Conservation (phyloP, 2,113 vertebrate genomes). For the Gnathonemus echidnorhynchus region DNA sequence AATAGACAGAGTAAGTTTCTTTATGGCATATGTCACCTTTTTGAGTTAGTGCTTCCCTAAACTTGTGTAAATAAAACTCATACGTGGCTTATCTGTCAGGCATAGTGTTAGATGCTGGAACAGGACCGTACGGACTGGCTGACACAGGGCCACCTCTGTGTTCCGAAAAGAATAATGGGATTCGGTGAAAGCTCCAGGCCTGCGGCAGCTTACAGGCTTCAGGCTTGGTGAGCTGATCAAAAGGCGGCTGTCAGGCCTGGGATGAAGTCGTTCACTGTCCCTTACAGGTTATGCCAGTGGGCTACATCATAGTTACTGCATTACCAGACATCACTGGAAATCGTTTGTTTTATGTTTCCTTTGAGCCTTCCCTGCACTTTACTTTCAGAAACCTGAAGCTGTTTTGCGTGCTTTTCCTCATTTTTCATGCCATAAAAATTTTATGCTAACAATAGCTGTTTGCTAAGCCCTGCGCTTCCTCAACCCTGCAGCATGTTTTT, state of each 20-base stretch:
- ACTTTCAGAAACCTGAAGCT: slow-evolving; percentile 49
- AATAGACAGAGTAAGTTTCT: not conserved
- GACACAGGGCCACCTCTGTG: not conserved
- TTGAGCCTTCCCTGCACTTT: slow-evolving; percentile 38
- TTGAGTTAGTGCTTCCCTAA: not conserved
- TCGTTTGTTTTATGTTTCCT: slow-evolving; percentile 5
- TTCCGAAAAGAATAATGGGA: not conserved
- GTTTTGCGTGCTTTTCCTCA: slow-evolving; percentile 31
- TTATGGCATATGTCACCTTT: not conserved
- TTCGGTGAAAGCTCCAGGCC: not conserved
- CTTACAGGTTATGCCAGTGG: slow-evolving; percentile 24
- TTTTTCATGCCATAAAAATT: not conserved
- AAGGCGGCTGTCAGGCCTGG: not conserved
- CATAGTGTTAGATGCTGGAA: not conserved
- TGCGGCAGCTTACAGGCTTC: slow-evolving; percentile 2
- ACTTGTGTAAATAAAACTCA: not conserved
- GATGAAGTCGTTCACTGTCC: slow-evolving; percentile 17
- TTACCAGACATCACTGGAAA: slow-evolving; percentile 32
- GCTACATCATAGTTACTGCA: slow-evolving; percentile 33
- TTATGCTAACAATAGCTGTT: not conserved
- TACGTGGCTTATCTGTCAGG: not conserved
- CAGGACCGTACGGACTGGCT: not conserved
- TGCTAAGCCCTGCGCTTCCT: not conserved
- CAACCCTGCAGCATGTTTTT: not conserved
- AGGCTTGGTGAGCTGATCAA: slow-evolving; percentile 22